These are phyloP conservation scores for Hippocampus zosterae DNA, from an alignment of 2,113 vertebrate genomes.

Conservation along the genomic window DNA sequence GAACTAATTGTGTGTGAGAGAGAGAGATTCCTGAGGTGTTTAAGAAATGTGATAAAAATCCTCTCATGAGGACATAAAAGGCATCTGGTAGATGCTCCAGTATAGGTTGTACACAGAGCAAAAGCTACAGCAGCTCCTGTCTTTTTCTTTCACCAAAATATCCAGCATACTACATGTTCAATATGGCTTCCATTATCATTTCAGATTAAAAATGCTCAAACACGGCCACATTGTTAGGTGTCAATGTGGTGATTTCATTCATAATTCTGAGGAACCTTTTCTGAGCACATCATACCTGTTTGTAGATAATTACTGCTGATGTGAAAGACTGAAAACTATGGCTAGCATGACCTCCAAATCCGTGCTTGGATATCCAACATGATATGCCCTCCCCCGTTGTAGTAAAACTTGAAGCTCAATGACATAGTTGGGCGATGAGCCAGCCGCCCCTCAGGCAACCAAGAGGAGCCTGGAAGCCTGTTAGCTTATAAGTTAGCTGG, in stretches of 20 bases:
- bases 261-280: not conserved
- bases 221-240: not conserved
- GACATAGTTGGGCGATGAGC: too few relatives aligned
- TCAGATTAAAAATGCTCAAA: not conserved
- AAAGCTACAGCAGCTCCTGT: not conserved
- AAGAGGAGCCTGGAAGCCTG: too few relatives aligned
- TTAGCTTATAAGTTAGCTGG: too few relatives aligned
- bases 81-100: constrained; percentile 1
- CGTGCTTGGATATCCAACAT: too few relatives aligned
- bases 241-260: not conserved
- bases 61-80: not conserved
- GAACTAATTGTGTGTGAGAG: not conserved
- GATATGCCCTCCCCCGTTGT: too few relatives aligned
- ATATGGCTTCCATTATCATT: not conserved
- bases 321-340: too few relatives aligned
- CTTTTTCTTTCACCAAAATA: not conserved
- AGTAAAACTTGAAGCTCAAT: too few relatives aligned
- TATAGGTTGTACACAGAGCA: not conserved
- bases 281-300: not conserved
- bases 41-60: not conserved
- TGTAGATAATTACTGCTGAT: too few relatives aligned
- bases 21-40: not conserved
- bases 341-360: too few relatives aligned
- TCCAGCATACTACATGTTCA: not conserved
- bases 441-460: too few relatives aligned